Percentiles rank a stretch among this genome's conserved stretches.
Evolutionary conservation across 2,113 vertebrate genomes (phyloP).

Genomic region (Alectura lathami): DNA sequence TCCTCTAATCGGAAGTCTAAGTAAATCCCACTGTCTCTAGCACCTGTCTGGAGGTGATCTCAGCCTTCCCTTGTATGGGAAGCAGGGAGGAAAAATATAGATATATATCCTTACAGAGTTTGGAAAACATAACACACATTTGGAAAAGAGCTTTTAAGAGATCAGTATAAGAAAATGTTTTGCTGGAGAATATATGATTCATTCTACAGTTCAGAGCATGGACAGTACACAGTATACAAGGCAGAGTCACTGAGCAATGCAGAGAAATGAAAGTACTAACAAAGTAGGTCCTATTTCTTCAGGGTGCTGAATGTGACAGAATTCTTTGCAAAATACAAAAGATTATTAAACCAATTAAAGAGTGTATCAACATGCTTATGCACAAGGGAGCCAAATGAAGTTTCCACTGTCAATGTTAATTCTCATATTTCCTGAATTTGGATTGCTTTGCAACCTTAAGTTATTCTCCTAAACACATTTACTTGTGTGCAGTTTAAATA

Average conservation of each 20-base stretch:
- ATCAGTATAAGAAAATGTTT: not conserved
- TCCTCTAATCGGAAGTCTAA: not conserved
- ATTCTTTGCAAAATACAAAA: not conserved
- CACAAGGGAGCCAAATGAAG: not conserved
- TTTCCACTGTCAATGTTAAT: not conserved
- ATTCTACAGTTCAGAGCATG: not conserved
- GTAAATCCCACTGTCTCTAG: not conserved
- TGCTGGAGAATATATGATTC: not conserved
- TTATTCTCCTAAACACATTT: not conserved
- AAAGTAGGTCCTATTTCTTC: not conserved
- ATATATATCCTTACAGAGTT: not conserved
- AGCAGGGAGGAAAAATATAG: not conserved
- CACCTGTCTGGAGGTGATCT: not conserved
- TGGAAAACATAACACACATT: not conserved
- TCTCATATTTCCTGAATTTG: not conserved
- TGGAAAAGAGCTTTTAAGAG: not conserved
- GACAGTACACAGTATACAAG: not conserved
- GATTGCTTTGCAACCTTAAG: not conserved
- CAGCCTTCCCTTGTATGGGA: not conserved
- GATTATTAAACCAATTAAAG: not conserved
- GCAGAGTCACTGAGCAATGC: not conserved
- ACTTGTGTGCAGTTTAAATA: not conserved
- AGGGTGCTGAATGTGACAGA: not conserved
- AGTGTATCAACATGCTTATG: not conserved
- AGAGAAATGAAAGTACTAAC: not conserved